Evolutionary conservation across 2,797 vertebrate genomes (phyloP).

Genomic region (Cuniculus paca): DNA sequence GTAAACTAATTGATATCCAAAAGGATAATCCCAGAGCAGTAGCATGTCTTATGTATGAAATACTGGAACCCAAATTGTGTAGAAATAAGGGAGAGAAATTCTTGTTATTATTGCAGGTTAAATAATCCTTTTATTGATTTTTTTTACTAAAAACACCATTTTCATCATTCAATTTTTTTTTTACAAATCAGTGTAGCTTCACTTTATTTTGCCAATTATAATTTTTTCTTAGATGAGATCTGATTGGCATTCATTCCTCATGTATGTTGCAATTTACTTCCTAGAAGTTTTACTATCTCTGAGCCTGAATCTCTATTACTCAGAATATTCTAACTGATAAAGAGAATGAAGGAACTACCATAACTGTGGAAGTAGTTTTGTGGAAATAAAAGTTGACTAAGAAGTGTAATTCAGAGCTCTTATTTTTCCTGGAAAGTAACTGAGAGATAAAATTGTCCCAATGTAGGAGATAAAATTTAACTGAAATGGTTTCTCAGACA

Average conservation of each 20-base stretch:
- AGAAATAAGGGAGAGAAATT: neutral
- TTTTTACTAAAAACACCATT: neutral
- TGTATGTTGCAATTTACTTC: neutral
- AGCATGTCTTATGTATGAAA: neutral
- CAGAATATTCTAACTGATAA: constrained; percentile 2
- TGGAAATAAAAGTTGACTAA: neutral
- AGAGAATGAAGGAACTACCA: neutral
- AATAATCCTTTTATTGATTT: neutral
- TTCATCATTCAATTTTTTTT: neutral
- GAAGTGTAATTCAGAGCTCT: neutral
- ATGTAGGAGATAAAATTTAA: neutral
- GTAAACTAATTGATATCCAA: neutral
- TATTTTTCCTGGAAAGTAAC: neutral
- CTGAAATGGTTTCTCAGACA: neutral
- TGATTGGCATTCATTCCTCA: neutral
- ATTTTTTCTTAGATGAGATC: neutral
- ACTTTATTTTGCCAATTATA: constrained; percentile 35
- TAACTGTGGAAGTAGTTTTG: neutral
- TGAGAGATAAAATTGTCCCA: neutral
- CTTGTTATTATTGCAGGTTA: neutral
- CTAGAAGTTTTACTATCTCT: neutral
- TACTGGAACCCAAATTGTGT: neutral
- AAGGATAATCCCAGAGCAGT: neutral
- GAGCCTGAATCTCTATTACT: neutral
- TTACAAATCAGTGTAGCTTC: neutral